Percentiles rank a stretch among this genome's conserved stretches.
These are phyloP conservation scores for Ophion slaviceki DNA, from an alignment of 2,888 invertebrate species.

Conservation along the genomic window DNA sequence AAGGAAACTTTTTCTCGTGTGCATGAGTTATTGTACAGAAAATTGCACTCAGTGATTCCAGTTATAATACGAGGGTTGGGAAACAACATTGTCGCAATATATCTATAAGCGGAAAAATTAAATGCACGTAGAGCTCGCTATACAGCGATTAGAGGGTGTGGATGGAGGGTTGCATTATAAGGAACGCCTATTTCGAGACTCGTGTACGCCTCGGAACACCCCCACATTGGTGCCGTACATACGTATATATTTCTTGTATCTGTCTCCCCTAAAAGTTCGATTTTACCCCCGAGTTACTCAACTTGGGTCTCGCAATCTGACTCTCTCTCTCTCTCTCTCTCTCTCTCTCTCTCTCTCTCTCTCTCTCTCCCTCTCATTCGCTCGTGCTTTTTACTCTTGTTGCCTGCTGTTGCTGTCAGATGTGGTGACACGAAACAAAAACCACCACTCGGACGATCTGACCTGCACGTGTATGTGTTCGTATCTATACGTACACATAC, in stretches of 20 bases:
- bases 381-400: slow-evolving; percentile 31
- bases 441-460: slow-evolving; percentile 51
- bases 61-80: slow-evolving; percentile 48
- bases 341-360: slow-evolving; percentile 11
- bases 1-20: background rate
- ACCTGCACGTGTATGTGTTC: slow-evolving; percentile 40
- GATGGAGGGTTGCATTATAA: slow-evolving; percentile 52
- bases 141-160: slow-evolving; percentile 64
- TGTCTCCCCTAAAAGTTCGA: slow-evolving; percentile 35
- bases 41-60: slow-evolving; percentile 38
- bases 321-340: slow-evolving; percentile 10
- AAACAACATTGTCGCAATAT: slow-evolving; percentile 30
- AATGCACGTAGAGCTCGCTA: slow-evolving; percentile 53
- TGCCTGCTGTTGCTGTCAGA: slow-evolving; percentile 58
- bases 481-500: slow-evolving; percentile 1
- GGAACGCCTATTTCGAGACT: slow-evolving; percentile 65
- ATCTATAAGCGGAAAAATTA: background rate
- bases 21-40: background rate
- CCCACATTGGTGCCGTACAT: slow-evolving; percentile 66
- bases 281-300: slow-evolving; percentile 3
- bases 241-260: slow-evolving; percentile 15
- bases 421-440: slow-evolving; percentile 60
- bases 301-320: slow-evolving; percentile 26
- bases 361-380: slow-evolving; percentile 20
- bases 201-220: slow-evolving; percentile 66